These are phyloP conservation scores for Drosophila koepferae DNA, from an alignment of 2,888 invertebrate genomes.

Conservation along the genomic window DNA sequence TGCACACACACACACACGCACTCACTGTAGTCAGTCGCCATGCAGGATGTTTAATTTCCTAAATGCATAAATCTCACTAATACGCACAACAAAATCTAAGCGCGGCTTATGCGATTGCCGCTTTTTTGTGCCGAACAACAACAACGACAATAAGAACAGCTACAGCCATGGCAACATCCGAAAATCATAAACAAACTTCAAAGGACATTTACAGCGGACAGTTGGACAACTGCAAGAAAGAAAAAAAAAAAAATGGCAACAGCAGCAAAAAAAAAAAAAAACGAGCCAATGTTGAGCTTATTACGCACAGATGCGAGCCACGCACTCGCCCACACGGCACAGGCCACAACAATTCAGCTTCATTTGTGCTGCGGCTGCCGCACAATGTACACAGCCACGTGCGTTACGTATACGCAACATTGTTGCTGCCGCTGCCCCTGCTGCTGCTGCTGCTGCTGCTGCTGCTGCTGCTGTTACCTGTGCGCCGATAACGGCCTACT, in stretches of 20 bases:
- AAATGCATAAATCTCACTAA: slow-evolving; percentile 83
- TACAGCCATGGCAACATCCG: slow-evolving; percentile 76
- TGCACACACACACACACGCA: slow-evolving; percentile 24
- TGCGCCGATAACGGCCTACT: slow-evolving; percentile 49
- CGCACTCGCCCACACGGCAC: slow-evolving; percentile 15
- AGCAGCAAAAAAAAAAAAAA: slow-evolving; percentile 20
- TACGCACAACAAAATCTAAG: slow-evolving; percentile 75
- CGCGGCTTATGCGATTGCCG: slow-evolving; percentile 63
- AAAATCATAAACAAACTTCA: slow-evolving; percentile 84
- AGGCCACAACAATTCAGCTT: slow-evolving; percentile 74
- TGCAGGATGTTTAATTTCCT: slow-evolving; percentile 84
- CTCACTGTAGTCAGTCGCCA: slow-evolving; percentile 26
- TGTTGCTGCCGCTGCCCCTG: slow-evolving; percentile 3
- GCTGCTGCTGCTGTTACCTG: slow-evolving; percentile 31
- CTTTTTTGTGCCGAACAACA: slow-evolving; percentile 28
- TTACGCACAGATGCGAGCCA: slow-evolving; percentile 60
- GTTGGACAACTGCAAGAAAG: slow-evolving; percentile 36
- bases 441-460: no score
- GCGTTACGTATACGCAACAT: slow-evolving; percentile 58
- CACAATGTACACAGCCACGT: slow-evolving; percentile 17
- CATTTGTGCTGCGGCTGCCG: slow-evolving; percentile 64
- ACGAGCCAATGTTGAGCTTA: slow-evolving; percentile 59
- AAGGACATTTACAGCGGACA: slow-evolving; percentile 66
- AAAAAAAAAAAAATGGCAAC: not conserved
- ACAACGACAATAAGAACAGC: slow-evolving; percentile 4